Percentiles rank a stretch among this genome's conserved stretches.
These are phyloP conservation scores for Drosophila ustulata DNA, from an alignment of 2,888 invertebrate genomes.

Conservation along the genomic window DNA sequence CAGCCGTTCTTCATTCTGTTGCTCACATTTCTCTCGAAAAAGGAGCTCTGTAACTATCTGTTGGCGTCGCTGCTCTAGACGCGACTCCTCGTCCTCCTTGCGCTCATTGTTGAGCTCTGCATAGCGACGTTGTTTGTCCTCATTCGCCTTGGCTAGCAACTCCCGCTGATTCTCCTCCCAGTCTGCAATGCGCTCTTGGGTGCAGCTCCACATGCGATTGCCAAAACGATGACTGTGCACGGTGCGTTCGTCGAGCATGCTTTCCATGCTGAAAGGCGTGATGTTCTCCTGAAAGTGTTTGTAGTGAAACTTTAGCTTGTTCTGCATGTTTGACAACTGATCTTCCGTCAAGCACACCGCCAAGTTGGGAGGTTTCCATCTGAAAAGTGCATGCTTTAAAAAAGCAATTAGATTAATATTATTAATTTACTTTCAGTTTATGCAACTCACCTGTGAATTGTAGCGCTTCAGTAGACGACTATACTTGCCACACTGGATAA, in stretches of 20 bases:
- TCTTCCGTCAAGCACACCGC: constrained; percentile 82
- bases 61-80: constrained; percentile 76
- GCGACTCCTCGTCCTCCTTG: constrained; percentile 72
- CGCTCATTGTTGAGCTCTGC: constrained; percentile 76
- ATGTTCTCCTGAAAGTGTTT: constrained; percentile 82
- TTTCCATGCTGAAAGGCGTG: constrained; percentile 86
- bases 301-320: constrained; percentile 68
- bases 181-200: constrained; percentile 72
- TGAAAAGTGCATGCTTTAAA: constrained; percentile 81
- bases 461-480: constrained; percentile 90
- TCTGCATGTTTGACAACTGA: constrained; percentile 76
- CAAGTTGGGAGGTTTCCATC: constrained; percentile 78
- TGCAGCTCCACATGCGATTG: constrained; percentile 86
- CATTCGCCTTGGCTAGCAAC: constrained; percentile 57
- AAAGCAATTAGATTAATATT: background rate
- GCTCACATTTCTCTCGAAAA: constrained; percentile 67
- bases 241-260: constrained; percentile 86
- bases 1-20: constrained; percentile 73
- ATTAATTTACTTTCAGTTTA: background rate
- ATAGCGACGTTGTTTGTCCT: constrained; percentile 70
- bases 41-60: constrained; percentile 77
- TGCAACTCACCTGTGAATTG: constrained; percentile 87
- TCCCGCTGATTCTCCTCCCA: constrained; percentile 76
- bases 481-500: constrained; percentile 91
- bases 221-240: constrained; percentile 86